Conservation (phyloP, 2,113 vertebrate species). For the Caracal caracal region DNA sequence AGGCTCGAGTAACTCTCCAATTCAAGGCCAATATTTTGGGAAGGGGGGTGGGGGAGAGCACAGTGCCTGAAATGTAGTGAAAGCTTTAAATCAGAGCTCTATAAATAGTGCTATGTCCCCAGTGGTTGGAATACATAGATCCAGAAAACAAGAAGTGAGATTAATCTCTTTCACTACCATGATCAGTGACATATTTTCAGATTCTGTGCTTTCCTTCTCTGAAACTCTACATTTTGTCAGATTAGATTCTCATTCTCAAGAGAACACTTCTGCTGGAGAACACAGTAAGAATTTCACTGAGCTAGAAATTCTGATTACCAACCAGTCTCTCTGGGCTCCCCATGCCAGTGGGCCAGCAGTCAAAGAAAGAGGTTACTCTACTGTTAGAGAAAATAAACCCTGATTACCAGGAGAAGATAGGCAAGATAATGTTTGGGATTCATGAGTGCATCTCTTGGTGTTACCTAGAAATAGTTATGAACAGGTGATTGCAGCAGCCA, state of each 20-base stretch:
- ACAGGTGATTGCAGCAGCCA: not conserved
- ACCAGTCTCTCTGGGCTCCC: not conserved
- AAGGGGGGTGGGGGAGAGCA: not conserved
- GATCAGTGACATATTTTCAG: not conserved
- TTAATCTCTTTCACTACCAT: not conserved
- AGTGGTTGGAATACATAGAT: not conserved
- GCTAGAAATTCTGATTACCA: not conserved
- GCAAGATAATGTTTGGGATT: not conserved
- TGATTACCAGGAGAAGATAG: not conserved
- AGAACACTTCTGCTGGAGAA: not conserved
- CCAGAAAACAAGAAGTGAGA: not conserved
- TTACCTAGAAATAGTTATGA: not conserved
- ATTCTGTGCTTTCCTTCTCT: not conserved
- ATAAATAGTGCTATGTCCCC: not conserved
- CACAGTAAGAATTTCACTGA: not conserved
- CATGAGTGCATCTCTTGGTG: not conserved
- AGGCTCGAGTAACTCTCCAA: not conserved
- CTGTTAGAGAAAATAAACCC: not conserved
- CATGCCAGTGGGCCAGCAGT: not conserved
- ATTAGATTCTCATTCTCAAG: slow-evolving; percentile 8
- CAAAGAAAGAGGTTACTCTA: not conserved
- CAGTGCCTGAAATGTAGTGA: not conserved
- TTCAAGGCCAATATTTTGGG: not conserved
- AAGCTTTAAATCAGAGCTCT: not conserved
- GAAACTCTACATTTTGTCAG: not conserved